Percentiles rank a stretch among this genome's conserved stretches.
phyloP scores from a whole-genome alignment of 2,888 invertebrate species.

The Acronicta leporina region DNA sequence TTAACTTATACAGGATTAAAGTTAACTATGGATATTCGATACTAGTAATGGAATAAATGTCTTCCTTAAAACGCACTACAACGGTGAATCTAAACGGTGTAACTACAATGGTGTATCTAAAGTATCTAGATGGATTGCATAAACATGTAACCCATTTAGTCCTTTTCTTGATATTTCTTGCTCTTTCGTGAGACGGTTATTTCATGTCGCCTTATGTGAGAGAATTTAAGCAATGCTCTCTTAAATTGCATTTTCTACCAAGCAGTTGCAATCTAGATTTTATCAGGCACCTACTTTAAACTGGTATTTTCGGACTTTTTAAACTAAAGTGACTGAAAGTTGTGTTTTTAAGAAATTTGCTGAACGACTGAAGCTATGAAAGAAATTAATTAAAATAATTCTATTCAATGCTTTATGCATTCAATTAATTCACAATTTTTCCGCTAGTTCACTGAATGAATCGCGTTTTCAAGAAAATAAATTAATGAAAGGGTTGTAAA shows the following conservation, averaged over 20 bases:
- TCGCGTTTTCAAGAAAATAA: background rate
- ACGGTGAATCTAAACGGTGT: too few species aligned
- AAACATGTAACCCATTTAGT: background rate
- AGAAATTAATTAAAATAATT: constrained; percentile 24
- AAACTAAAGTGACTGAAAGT: background rate
- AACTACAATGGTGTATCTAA: too few species aligned
- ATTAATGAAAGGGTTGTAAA: too few species aligned
- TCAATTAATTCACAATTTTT: constrained; percentile 30
- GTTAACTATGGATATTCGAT: too few species aligned
- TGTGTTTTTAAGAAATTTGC: background rate
- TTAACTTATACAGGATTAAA: too few species aligned
- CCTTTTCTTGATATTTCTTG: constrained; percentile 17
- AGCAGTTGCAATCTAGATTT: constrained; percentile 2
- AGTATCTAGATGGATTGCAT: background rate
- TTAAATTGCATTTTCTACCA: constrained; percentile 21
- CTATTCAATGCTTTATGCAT: constrained; percentile 15
- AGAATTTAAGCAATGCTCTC: constrained; percentile 18
- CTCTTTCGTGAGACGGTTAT: constrained; percentile 2
- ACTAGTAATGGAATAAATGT: too few species aligned
- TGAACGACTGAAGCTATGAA: constrained; percentile 4
- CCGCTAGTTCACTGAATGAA: constrained; percentile 19
- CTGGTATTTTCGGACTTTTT: background rate
- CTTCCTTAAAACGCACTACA: too few species aligned
- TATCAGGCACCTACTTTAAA: background rate
- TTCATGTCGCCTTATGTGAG: constrained; percentile 3